A percentile compares a stretch with the other conserved stretches of the same genome.
phyloP scores from a whole-genome alignment of 2,797 vertebrate species.

The Ataeniobius toweri region DNA sequence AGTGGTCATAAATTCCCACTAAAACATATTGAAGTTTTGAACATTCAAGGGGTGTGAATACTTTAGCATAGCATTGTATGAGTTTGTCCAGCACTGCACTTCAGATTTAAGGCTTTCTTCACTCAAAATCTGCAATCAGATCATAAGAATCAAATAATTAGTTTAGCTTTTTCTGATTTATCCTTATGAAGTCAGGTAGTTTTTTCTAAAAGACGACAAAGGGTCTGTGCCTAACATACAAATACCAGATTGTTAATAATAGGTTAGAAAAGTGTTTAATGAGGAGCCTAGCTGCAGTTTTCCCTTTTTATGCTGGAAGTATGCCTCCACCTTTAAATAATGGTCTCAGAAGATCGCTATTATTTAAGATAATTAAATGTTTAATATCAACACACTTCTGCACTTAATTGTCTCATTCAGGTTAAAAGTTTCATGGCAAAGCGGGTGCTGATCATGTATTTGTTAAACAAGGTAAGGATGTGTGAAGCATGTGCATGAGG shows the following conservation, averaged over 20 bases:
- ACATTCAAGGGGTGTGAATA: not conserved
- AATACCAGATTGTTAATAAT: not conserved
- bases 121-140: not conserved
- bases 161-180: not conserved
- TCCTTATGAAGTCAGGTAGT: not conserved
- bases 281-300: not conserved
- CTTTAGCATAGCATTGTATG: not conserved
- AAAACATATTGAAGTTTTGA: not conserved
- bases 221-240: not conserved
- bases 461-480: slow-evolving; percentile 95
- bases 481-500: slow-evolving; percentile 47
- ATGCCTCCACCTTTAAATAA: not conserved
- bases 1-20: not conserved
- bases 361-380: slow-evolving; percentile 9
- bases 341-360: slow-evolving; percentile 4
- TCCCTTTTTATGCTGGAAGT: not conserved
- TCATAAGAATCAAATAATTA: not conserved
- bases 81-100: not conserved
- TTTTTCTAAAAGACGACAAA: not conserved
- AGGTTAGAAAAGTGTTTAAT: not conserved
- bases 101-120: not conserved
- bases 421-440: slow-evolving; percentile 91
- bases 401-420: slow-evolving; percentile 78
- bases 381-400: slow-evolving; percentile 38
- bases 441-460: slow-evolving; percentile 93